Evolutionary conservation across 2,888 invertebrate genomes (phyloP).

Genomic region (Drymonia ruficornis): DNA sequence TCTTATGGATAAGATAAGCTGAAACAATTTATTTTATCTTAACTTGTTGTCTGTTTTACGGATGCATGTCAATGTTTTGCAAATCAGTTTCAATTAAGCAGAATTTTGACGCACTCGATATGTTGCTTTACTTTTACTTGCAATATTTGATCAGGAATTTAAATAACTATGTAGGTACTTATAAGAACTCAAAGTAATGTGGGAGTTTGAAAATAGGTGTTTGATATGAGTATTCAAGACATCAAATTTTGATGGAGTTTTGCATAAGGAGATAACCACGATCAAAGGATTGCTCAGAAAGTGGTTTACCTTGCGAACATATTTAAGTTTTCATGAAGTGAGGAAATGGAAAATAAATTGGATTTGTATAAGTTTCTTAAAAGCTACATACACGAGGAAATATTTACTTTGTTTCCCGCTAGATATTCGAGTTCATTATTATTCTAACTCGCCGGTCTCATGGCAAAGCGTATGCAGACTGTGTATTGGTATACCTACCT

Average conservation of each 20-base stretch:
- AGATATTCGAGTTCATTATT: conserved; percentile 57
- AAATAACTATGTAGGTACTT: too few species aligned
- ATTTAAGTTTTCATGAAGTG: conserved; percentile 84
- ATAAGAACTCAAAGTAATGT: too few species aligned
- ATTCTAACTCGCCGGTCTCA: conserved; percentile 51
- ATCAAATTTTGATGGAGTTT: conserved; percentile 77
- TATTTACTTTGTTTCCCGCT: conserved; percentile 73
- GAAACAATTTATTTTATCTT: conserved; percentile 58
- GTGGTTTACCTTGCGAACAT: conserved; percentile 82
- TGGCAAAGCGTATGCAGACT: conserved; percentile 35
- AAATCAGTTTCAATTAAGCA: neutral
- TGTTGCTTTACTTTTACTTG: neutral
- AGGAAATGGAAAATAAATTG: conserved; percentile 84
- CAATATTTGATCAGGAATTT: neutral
- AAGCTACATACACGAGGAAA: conserved; percentile 59
- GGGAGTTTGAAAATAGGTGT: neutral
- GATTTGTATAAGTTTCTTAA: conserved; percentile 81
- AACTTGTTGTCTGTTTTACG: conserved; percentile 28
- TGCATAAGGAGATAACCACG: conserved; percentile 77
- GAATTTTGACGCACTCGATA: neutral
- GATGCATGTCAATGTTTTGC: neutral
- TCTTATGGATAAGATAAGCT: conserved; percentile 57
- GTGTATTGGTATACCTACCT: conserved; percentile 23
- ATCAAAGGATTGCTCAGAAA: conserved; percentile 83
- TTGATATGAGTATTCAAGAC: conserved; percentile 23